Evolutionary conservation across 2,797 vertebrate species (phyloP).

Genomic region (Loriculus beryllinus): DNA sequence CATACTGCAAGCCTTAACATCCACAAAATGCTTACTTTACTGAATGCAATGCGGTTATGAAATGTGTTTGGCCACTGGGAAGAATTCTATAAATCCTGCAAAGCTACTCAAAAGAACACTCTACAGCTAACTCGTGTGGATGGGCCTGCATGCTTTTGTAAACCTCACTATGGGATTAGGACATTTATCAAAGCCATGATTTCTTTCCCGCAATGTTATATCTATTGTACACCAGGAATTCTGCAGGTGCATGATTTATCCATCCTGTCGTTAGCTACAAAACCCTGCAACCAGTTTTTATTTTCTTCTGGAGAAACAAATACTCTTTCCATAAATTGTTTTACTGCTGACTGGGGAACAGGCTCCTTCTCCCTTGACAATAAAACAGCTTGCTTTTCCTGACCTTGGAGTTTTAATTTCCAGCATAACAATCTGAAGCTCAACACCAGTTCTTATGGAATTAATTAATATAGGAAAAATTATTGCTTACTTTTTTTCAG

Average conservation of each 20-base stretch:
- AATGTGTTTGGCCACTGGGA: not conserved
- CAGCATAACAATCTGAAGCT: not conserved
- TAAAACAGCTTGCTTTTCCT: constrained; percentile 6
- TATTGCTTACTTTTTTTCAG: not conserved
- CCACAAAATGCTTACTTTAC: not conserved
- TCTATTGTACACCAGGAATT: constrained; percentile 34
- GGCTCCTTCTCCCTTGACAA: not conserved
- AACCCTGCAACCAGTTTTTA: constrained; percentile 41
- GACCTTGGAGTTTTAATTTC: not conserved
- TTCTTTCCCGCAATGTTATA: not conserved
- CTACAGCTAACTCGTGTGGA: not conserved
- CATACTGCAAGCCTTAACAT: not conserved
- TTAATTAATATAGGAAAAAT: not conserved
- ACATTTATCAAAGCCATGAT: constrained; percentile 54
- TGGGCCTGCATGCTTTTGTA: not conserved
- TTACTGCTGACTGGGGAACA: constrained; percentile 29
- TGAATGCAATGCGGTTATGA: not conserved
- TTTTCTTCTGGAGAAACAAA: constrained; percentile 52
- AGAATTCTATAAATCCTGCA: constrained; percentile 18
- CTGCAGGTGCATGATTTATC: constrained; percentile 57
- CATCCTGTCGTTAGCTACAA: constrained; percentile 47
- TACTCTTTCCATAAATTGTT: constrained; percentile 47
- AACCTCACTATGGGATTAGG: constrained; percentile 8
- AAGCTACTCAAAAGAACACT: not conserved
- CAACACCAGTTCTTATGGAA: not conserved